Percentiles rank a stretch among this genome's conserved stretches.
Conservation (phyloP, 2,113 vertebrate genomes). For the Megaptera novaeangliae region DNA sequence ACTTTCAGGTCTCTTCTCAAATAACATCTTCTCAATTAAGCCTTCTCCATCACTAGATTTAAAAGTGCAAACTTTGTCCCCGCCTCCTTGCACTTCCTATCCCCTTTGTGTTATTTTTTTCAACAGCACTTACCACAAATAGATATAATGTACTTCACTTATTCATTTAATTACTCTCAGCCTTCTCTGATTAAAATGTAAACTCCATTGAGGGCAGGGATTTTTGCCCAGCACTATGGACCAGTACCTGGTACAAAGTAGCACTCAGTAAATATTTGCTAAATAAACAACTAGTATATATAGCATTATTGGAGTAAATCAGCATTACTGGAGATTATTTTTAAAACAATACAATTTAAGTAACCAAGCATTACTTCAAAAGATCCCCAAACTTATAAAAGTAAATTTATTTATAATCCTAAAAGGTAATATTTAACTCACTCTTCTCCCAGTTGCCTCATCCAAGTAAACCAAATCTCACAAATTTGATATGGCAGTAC, state of each 20-base stretch:
- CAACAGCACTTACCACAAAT: neutral
- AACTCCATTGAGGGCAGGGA: neutral
- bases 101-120: neutral
- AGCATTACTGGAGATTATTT: neutral
- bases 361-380: neutral
- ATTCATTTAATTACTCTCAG: slow-evolving; percentile 6
- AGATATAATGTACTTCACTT: neutral
- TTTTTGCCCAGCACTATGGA: neutral
- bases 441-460: neutral
- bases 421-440: neutral
- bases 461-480: neutral
- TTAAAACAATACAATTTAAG: neutral
- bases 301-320: neutral
- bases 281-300: neutral
- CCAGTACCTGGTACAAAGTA: neutral
- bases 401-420: neutral
- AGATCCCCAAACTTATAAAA: neutral
- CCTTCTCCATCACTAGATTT: neutral
- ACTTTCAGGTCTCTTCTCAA: neutral
- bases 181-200: slow-evolving; percentile 23
- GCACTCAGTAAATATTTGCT: neutral
- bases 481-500: neutral
- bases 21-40: neutral
- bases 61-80: neutral
- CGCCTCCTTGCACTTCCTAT: neutral